Percentiles rank a stretch among this genome's conserved stretches.
These are phyloP conservation scores for Hyposoter didymator DNA, from an alignment of 2,888 invertebrate species.

Conservation along the genomic window DNA sequence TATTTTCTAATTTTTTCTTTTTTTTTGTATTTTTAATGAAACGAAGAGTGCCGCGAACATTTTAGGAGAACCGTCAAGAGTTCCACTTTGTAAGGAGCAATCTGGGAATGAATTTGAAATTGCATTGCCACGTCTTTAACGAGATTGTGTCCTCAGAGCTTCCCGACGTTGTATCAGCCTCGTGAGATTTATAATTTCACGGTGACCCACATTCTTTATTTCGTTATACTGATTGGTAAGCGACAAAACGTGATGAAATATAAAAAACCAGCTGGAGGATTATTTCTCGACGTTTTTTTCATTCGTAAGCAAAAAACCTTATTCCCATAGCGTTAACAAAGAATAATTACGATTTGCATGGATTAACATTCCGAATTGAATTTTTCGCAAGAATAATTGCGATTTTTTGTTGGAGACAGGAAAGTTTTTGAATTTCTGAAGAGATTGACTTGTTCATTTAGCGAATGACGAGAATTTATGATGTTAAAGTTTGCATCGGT, in stretches of 20 bases:
- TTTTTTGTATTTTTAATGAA: slow-evolving; percentile 16
- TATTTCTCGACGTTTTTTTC: slow-evolving; percentile 27
- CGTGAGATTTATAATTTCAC: slow-evolving; percentile 56
- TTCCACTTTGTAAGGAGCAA: slow-evolving; percentile 21
- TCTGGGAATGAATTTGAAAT: slow-evolving; percentile 17
- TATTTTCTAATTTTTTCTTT: not conserved
- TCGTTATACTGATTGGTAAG: slow-evolving; percentile 62
- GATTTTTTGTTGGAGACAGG: too few species aligned
- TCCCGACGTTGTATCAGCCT: slow-evolving; percentile 38
- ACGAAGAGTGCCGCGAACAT: not conserved
- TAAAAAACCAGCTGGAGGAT: slow-evolving; percentile 58
- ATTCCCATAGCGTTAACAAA: not conserved
- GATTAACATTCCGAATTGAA: not conserved
- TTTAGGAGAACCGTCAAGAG: slow-evolving; percentile 11
- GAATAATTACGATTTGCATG: not conserved
- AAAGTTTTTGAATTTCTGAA: too few species aligned
- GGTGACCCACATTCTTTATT: slow-evolving; percentile 54
- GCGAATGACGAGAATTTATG: too few species aligned
- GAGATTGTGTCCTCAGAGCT: slow-evolving; percentile 38
- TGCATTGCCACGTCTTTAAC: slow-evolving; percentile 35
- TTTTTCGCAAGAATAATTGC: not conserved
- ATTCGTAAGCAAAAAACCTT: not conserved
- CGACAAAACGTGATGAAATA: slow-evolving; percentile 63
- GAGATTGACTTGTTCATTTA: too few species aligned
- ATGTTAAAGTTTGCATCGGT: too few species aligned